These are phyloP conservation scores for Noctilio leporinus DNA, from an alignment of 2,113 vertebrate genomes.

Conservation along the genomic window DNA sequence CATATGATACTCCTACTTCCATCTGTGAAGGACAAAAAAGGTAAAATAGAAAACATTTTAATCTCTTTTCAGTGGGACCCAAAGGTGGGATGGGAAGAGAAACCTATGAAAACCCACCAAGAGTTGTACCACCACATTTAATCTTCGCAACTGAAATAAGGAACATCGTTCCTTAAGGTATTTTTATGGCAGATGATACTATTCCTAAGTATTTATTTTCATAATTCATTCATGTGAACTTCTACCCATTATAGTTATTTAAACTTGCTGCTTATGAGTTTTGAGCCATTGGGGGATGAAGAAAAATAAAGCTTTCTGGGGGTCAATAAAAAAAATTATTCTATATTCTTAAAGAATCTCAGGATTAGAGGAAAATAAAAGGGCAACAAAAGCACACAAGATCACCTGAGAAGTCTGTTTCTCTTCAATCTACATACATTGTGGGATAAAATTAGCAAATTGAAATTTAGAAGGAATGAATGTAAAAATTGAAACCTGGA, in stretches of 20 bases:
- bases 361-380: background rate
- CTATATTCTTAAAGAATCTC: background rate
- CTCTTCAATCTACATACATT: background rate
- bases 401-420: background rate
- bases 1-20: background rate
- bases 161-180: background rate
- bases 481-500: background rate
- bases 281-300: background rate
- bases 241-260: background rate
- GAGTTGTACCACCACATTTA: too few relatives aligned
- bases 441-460: background rate
- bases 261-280: constrained; percentile 12
- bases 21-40: background rate
- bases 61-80: too few relatives aligned
- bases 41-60: background rate
- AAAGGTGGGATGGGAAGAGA: background rate
- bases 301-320: background rate
- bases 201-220: background rate
- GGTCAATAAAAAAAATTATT: background rate
- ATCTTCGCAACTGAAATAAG: background rate
- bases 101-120: background rate
- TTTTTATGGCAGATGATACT: background rate
- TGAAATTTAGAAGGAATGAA: background rate
- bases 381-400: accelerated
- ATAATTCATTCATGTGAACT: background rate